These are phyloP conservation scores for Sylvicola cinctus DNA, from an alignment of 2,888 invertebrate species.

Conservation along the genomic window DNA sequence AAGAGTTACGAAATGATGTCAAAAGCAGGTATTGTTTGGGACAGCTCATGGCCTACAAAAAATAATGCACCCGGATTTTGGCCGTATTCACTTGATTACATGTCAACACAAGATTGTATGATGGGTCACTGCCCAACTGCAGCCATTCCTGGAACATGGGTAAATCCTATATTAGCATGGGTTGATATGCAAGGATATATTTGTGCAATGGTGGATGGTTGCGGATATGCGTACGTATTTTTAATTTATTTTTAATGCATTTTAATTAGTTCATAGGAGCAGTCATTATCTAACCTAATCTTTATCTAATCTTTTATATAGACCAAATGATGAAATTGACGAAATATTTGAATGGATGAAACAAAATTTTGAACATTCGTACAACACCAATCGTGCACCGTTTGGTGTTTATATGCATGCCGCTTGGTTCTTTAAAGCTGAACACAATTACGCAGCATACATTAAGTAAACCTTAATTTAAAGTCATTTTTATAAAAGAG, in stretches of 20 bases:
- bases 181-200: constrained; percentile 24
- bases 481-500: neutral
- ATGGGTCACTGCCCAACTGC: constrained; percentile 30
- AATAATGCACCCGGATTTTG: constrained; percentile 28
- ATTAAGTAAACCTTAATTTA: constrained; percentile 16
- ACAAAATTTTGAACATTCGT: constrained; percentile 40
- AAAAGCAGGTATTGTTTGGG: constrained; percentile 29
- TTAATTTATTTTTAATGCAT: constrained; percentile 6
- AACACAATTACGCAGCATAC: constrained; percentile 29
- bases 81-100: constrained; percentile 41
- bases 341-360: constrained; percentile 34
- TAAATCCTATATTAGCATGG: constrained; percentile 35
- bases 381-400: constrained; percentile 39
- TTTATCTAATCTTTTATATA: neutral
- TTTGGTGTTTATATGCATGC: constrained; percentile 46
- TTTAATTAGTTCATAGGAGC: neutral
- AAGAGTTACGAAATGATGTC: constrained; percentile 28
- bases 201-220: constrained; percentile 36
- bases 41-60: constrained; percentile 35
- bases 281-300: neutral
- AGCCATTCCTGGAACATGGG: constrained; percentile 34
- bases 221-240: constrained; percentile 23
- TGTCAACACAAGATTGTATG: constrained; percentile 30
- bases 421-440: constrained; percentile 33
- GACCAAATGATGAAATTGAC: constrained; percentile 24